phyloP scores from a whole-genome alignment of 2,113 vertebrate species.

The Anser brachyrhynchus region DNA sequence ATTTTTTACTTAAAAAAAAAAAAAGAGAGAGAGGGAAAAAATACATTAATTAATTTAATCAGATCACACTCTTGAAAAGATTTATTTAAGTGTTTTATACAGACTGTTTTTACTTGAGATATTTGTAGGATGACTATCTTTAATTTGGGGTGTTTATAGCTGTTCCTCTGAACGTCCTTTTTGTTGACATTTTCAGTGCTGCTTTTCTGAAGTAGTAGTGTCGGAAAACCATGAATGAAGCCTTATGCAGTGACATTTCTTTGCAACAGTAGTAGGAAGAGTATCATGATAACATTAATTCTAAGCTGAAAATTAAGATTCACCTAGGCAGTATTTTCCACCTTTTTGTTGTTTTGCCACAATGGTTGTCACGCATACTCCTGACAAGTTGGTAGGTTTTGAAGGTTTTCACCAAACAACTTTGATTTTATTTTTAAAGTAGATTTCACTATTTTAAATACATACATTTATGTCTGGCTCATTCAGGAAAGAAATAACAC shows the following conservation, averaged over 20 bases:
- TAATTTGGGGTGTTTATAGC: not conserved
- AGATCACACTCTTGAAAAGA: not conserved
- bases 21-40: too few relatives aligned
- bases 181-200: not conserved
- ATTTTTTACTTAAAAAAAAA: not conserved
- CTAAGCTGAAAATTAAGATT: not conserved
- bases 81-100: not conserved
- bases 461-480: not conserved
- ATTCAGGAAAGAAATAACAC: not conserved
- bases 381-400: not conserved
- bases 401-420: not conserved
- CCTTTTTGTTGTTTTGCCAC: not conserved
- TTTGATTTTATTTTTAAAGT: not conserved
- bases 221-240: not conserved
- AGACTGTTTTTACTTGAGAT: not conserved
- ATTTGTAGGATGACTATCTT: not conserved
- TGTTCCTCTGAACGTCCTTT: not conserved
- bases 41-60: not conserved
- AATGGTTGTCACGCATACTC: not conserved
- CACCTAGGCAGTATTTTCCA: not conserved
- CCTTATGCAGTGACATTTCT: not conserved
- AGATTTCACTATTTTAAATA: not conserved
- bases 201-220: not conserved
- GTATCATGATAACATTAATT: not conserved
- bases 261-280: not conserved